Percentiles rank a stretch among this genome's conserved stretches.
Evolutionary conservation across 2,113 vertebrate species (phyloP).

Genomic region (Pogonocichla stellata): DNA sequence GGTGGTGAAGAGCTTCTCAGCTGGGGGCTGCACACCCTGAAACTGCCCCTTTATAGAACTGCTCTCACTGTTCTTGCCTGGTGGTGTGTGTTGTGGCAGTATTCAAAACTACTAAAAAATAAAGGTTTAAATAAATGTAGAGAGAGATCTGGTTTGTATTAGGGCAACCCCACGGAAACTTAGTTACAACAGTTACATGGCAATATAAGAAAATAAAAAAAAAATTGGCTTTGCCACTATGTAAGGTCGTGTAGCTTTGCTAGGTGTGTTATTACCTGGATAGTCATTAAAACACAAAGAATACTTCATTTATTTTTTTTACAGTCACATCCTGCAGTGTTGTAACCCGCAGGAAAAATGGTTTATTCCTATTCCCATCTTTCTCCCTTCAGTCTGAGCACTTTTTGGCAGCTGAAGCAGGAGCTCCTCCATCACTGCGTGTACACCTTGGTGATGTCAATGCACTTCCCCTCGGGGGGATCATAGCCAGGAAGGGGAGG

Average conservation of each 20-base stretch:
- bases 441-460: conserved; percentile 86
- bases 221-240: background rate
- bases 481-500: conserved; percentile 81
- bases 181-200: background rate
- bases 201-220: background rate
- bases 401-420: background rate
- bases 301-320: background rate
- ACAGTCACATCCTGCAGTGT: background rate
- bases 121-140: background rate
- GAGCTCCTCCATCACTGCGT: conserved; percentile 69
- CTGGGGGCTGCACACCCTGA: background rate
- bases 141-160: background rate
- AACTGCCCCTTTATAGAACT: background rate
- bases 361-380: background rate
- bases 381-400: background rate
- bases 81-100: background rate
- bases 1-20: background rate
- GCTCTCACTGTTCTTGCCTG: fast-evolving
- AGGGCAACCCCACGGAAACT: background rate
- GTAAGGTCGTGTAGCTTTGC: background rate
- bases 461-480: conserved; percentile 89
- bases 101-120: background rate
- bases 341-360: background rate
- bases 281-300: fast-evolving
- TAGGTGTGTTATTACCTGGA: background rate